Percentiles rank a stretch among this genome's conserved stretches.
These are phyloP conservation scores for Illadopsis cleaveri DNA, from an alignment of 2,113 vertebrate species.

Conservation along the genomic window DNA sequence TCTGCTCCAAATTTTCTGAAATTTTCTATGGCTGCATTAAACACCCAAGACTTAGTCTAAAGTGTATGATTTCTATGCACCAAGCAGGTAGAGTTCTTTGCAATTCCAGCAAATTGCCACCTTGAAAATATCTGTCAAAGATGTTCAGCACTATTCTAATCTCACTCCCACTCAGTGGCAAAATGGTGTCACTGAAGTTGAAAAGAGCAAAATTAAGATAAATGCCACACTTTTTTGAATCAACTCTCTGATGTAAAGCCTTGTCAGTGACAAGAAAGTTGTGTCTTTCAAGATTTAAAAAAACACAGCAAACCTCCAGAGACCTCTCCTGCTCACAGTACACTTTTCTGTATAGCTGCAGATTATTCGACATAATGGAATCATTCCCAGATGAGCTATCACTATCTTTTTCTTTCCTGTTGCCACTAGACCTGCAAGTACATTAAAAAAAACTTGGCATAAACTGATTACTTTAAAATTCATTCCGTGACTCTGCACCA, in stretches of 20 bases:
- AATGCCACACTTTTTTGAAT: not conserved
- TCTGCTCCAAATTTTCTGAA: not conserved
- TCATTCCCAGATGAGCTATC: not conserved
- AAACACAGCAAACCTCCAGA: not conserved
- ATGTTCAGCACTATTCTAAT: not conserved
- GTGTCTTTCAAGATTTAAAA: not conserved
- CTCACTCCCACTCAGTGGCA: not conserved
- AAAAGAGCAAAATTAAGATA: constrained; percentile 8
- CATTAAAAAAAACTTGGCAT: not conserved
- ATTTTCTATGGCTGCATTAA: not conserved
- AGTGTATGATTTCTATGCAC: not conserved
- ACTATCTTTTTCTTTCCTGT: not conserved
- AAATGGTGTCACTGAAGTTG: not conserved
- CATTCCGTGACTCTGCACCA: not conserved
- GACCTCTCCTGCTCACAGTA: not conserved
- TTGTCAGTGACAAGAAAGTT: not conserved
- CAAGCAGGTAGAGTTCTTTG: not conserved
- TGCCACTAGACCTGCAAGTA: not conserved
- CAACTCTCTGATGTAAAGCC: not conserved
- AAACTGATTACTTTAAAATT: constrained; percentile 38
- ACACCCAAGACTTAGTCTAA: not conserved
- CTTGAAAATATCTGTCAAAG: not conserved
- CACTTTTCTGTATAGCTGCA: not conserved
- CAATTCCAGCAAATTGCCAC: not conserved
- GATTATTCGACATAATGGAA: not conserved